These are phyloP conservation scores for Drosophila sp. DNA, from an alignment of 1,140 invertebrate genomes.

Conservation along the genomic window DNA sequence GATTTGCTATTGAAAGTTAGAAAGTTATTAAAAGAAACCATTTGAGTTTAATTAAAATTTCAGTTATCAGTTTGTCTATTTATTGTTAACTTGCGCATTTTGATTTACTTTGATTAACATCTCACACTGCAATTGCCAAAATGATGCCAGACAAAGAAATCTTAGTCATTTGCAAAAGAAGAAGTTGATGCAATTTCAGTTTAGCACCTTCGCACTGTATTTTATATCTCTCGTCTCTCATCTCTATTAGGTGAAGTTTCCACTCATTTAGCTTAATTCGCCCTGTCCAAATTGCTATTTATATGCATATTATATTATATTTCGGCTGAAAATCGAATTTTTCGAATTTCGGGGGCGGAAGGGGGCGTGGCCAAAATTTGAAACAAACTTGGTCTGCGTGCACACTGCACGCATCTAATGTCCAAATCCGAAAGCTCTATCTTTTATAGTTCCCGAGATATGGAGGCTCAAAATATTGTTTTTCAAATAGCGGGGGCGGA, in stretches of 20 bases:
- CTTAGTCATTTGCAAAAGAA: background rate
- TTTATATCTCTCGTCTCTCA: constrained; percentile 16
- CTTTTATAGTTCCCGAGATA: too few relatives aligned
- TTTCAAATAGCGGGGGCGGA: too few relatives aligned
- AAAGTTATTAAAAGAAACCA: too few relatives aligned
- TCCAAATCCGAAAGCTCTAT: too few relatives aligned
- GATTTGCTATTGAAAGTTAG: too few relatives aligned
- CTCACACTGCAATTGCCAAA: background rate
- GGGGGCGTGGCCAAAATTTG: too few relatives aligned
- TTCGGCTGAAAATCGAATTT: too few relatives aligned
- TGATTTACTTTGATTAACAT: background rate
- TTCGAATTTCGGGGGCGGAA: too few relatives aligned
- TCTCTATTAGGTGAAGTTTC: constrained; percentile 33
- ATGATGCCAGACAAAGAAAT: background rate
- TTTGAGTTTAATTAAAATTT: background rate
- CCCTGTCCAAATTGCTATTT: constrained; percentile 78
- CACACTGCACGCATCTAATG: too few relatives aligned
- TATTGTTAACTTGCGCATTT: background rate
- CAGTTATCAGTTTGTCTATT: constrained; percentile 24
- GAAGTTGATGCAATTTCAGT: background rate
- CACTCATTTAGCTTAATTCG: constrained; percentile 77
- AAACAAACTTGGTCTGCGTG: too few relatives aligned
- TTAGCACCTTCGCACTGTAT: constrained; percentile 10
- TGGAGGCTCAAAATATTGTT: too few relatives aligned
- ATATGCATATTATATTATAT: too few relatives aligned